Evolutionary conservation across 2,113 vertebrate genomes (phyloP).

Genomic region (Phyllopteryx taeniolatus): DNA sequence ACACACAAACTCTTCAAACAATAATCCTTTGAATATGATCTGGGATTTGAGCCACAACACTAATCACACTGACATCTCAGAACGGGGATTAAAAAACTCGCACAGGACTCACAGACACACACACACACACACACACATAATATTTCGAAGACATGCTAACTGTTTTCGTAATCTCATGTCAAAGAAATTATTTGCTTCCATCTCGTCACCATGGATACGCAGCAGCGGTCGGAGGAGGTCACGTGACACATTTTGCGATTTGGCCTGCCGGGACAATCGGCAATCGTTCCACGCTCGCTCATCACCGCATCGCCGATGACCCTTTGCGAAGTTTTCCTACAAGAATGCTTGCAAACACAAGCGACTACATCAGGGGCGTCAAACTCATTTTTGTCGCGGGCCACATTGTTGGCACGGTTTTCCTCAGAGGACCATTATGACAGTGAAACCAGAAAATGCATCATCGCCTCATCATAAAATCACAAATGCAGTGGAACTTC

Average conservation of each 20-base stretch:
- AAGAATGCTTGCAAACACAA: no score
- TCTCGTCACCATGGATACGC: not conserved
- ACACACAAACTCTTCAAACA: conserved; percentile 25
- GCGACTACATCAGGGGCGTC: no score
- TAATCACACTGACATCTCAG: conserved; percentile 43
- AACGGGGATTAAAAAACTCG: conserved; percentile 24
- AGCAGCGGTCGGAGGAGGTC: not conserved
- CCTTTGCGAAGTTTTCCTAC: no score
- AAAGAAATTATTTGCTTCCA: conserved; percentile 32
- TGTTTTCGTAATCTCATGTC: conserved; percentile 31
- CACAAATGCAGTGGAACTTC: no score
- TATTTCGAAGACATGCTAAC: conserved; percentile 25
- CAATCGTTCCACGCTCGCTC: no score
- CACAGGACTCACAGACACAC: conserved; percentile 2
- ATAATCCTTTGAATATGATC: conserved; percentile 55
- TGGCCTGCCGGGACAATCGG: no score
- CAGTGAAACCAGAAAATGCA: no score
- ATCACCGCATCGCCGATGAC: no score
- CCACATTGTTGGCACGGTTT: no score
- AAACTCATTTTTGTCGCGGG: no score
- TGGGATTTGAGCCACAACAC: conserved; percentile 42
- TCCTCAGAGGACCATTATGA: no score
- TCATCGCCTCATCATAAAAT: no score
- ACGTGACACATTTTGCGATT: not conserved
- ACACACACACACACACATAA: conserved; percentile 19